Evolutionary conservation across 2,113 vertebrate genomes (phyloP).

Genomic region (Orientallactaga bullata): DNA sequence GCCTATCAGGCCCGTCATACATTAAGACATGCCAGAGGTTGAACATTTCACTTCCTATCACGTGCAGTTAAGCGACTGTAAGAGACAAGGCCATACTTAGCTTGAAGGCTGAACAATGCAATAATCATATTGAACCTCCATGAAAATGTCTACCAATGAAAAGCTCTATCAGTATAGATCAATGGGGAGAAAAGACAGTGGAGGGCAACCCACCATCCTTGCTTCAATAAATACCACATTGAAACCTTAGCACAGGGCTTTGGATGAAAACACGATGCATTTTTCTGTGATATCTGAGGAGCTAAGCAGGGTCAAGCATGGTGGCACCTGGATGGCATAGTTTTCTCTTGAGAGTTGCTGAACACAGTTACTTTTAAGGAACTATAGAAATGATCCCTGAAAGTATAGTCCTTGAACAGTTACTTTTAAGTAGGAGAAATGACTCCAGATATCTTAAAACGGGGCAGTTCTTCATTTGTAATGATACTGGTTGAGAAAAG

Average conservation of each 20-base stretch:
- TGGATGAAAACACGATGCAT: not conserved
- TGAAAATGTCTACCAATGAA: not conserved
- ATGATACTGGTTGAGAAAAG: slow-evolving; percentile 48
- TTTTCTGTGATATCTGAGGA: slow-evolving; percentile 24
- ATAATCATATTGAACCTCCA: not conserved
- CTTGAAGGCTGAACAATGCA: not conserved
- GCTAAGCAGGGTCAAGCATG: not conserved
- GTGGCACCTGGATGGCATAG: not conserved
- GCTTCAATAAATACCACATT: not conserved
- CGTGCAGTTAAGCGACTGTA: not conserved
- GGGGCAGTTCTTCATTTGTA: slow-evolving; percentile 7
- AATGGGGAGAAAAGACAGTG: not conserved
- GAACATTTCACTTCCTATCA: not conserved
- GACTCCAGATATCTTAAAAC: slow-evolving; percentile 54
- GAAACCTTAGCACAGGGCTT: not conserved
- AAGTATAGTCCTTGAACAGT: no score
- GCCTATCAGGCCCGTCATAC: not conserved
- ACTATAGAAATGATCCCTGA: no score
- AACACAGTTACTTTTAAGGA: slow-evolving; percentile 41
- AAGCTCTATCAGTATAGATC: not conserved
- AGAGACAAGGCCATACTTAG: not conserved
- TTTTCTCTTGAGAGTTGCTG: slow-evolving; percentile 3
- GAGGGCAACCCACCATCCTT: not conserved
- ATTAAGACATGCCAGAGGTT: not conserved
- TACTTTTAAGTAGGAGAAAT: slow-evolving; percentile 57